Evolutionary conservation across 2,888 invertebrate species (phyloP), one percentile per base, ranked within the genome.

Genomic region (Elgonia sp.): DNA sequence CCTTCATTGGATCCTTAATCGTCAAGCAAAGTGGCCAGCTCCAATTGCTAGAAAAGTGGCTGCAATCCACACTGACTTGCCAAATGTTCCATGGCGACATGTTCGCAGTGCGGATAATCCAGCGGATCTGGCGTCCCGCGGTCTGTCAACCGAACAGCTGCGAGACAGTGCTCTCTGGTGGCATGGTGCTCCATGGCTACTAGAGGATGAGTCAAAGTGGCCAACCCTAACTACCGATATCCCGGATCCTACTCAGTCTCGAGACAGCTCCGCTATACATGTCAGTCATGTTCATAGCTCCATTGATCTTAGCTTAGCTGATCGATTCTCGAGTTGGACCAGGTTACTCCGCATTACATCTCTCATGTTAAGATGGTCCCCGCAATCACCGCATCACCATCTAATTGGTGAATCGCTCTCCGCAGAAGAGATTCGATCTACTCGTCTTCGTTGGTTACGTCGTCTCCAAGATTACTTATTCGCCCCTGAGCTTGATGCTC

Each of bases 11-110:
- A 29, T 29, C 5, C 29, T 3, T 5, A 29, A 29, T 29, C 29
- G 29, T 5, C 29, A 29, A 3, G n/a, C 16, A 1, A 53, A 53
- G n/a, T 53, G 53, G 53, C 53, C 53, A n/a, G 53, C n/a, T 14
- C n/a, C 40, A 18, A 40, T 72, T 0, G 70, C 53, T 1, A 70
- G 42, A 20, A 42, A 42, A 0, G 37, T 70, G 0, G 3, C 70
- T 6, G 9, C 0, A 4, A 53, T 70, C n/a, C 42, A 37, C 0
- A n/a, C 50, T 3, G 0, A 10, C 8, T 0, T 70, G 0, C 53
- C 70, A 5, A 20, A 53, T 8, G 53, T 53, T 37, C n/a, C n/a
- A 3, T 70, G 70, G 70, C 70, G 53, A 2, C 70, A 70, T n/a
- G 70, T 53, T n/a, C 53, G 9, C 8, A 18, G 20, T 9, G 37